Conservation (phyloP, 2,888 invertebrate genomes). For the Proisotoma minuta region DNA sequence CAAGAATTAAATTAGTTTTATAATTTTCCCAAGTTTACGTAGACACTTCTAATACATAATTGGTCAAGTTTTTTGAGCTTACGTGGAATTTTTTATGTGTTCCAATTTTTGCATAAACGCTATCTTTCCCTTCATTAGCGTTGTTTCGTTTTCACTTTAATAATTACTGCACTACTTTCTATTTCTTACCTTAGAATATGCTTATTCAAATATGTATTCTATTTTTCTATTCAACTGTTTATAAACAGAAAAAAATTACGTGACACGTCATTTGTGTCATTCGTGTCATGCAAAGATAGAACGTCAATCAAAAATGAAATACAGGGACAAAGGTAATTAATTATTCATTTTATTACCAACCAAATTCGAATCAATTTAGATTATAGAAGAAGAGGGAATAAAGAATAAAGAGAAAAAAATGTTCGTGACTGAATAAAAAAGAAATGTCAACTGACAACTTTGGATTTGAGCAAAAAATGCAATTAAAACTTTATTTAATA, state of each 20-base stretch:
- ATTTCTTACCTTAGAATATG: no score
- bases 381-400: not conserved
- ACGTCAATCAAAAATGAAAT: not conserved
- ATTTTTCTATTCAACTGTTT: not conserved
- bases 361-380: constrained; percentile 1
- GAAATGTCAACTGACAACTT: no score
- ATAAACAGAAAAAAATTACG: no score
- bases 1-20: no score
- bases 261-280: not conserved
- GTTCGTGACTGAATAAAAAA: not conserved
- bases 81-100: no score
- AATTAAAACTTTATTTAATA: no score
- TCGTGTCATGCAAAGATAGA: no score
- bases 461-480: no score
- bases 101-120: not conserved
- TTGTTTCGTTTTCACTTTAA: not conserved
- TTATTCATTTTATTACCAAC: not conserved
- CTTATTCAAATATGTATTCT: no score
- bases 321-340: not conserved
- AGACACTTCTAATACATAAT: no score
- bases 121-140: not conserved
- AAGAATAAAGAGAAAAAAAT: not conserved
- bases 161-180: not conserved
- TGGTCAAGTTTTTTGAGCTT: no score
- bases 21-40: no score